Percentiles rank a stretch among this genome's conserved stretches.
Conservation (phyloP, 2,113 vertebrate species). For the Gadus chalcogrammus region DNA sequence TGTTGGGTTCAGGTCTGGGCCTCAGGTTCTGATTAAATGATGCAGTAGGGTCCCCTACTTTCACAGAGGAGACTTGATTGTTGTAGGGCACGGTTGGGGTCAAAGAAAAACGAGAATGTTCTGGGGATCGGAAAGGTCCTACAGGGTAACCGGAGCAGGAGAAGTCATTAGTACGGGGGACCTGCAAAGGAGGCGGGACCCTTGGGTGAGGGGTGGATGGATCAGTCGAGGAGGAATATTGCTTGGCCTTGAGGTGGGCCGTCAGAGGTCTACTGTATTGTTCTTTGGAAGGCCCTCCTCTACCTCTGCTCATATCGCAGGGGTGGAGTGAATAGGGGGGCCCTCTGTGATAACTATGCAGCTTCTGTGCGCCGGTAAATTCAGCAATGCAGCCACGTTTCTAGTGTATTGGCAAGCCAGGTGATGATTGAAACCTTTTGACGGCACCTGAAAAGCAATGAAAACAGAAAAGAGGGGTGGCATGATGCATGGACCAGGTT, state of each 20-base stretch:
- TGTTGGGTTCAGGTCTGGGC: conserved; percentile 5
- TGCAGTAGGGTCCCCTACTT: conserved; percentile 15
- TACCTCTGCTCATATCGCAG: conserved; percentile 84
- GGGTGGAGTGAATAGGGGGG: conserved; percentile 56
- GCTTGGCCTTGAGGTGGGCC: conserved; percentile 50
- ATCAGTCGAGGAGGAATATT: conserved; percentile 34
- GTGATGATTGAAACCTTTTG: neutral
- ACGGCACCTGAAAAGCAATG: conserved; percentile 54
- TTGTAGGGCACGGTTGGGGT: conserved; percentile 31
- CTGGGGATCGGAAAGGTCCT: conserved; percentile 5
- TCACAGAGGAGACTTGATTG: neutral
- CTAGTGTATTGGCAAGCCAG: conserved; percentile 21
- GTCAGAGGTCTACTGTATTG: conserved; percentile 45
- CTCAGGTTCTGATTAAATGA: conserved; percentile 7
- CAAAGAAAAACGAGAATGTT: conserved; percentile 20
- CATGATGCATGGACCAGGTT: neutral
- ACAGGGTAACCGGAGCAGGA: conserved; percentile 18
- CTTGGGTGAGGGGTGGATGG: conserved; percentile 19
- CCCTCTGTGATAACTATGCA: conserved; percentile 26
- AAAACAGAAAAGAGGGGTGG: conserved; percentile 21
- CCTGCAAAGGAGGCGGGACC: conserved; percentile 25
- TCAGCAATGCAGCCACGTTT: conserved; percentile 13
- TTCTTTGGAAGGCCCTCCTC: conserved; percentile 71
- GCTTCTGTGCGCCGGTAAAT: conserved; percentile 26
- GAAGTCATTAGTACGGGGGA: conserved; percentile 36